Base-by-base conservation (phyloP, 2,888 invertebrate genomes). In the Drosophila tanythrix region DNA sequence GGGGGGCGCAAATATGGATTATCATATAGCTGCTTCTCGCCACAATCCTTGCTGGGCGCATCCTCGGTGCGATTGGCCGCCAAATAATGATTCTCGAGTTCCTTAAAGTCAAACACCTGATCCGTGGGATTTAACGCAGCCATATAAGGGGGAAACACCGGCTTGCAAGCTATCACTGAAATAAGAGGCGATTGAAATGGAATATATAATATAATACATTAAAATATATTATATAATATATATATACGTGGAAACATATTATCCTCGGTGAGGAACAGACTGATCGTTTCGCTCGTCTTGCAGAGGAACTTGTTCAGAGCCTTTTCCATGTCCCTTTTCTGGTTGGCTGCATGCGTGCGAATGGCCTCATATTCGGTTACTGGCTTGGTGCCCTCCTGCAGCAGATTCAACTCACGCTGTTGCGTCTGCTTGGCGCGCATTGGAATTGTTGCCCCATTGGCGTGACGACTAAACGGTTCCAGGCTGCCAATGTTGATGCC, bases 351-450 rank as follows among this genome's bases (percentile, higher is more conserved):
- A 91, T 98, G 98, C 93, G 99, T 99, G 85, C 99, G 94, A 59
- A 99, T 98, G 0, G 98, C 97, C 94, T 99, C 98, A 93, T 99
- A 99, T 92, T 99, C 99, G 5, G 98, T 98, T 4, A 98, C 97
- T 40, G 98, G 98, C 90, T 97, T 97, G 1, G 96, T 96, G 2
- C 99, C 99, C 18, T 98, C 98, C 89, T 97, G 97, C 27, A 99
- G 94, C 93, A 98, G 96, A 77, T 96, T 96, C 1, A 97, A 95
- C 69, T 96, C 96, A 71, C 97, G 96, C 3, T 96, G 96, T 48
- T 96, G 96, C 1, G 96, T 95, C 35, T 96, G 96, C 72, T 96
- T 95, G 81, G 96, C 95, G 0, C 97, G 95, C 10, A 95, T 93
- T 57, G 96, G 96, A 48, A 98, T 94, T 3, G 96, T 94, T 79